Evolutionary conservation across 2,888 invertebrate genomes (phyloP), one percentile per base, ranked within the genome.

Genomic region (Archips crataeganus): DNA sequence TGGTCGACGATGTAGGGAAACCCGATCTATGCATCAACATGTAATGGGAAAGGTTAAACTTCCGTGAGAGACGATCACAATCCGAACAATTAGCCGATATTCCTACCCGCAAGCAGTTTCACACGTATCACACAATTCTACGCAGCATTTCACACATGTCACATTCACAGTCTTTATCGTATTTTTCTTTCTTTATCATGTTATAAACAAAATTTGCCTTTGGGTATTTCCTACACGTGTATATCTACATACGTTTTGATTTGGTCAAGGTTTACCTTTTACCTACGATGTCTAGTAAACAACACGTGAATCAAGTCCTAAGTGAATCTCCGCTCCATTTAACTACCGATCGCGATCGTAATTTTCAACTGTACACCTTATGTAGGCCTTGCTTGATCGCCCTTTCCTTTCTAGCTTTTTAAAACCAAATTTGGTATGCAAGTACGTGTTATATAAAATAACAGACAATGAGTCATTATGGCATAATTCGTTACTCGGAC

Each of bases 41-140:
- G 76, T 80, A 81, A 84, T 87, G 87, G 81, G 88, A 89, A 89
- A 87, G 85, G 86, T 87, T 86, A 85, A 80, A 84, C 88, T 90
- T 90, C 90, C 90, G 90, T 91, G 91, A 88, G 90, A 90, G 87
- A 79, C 76, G 77, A 62, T 6, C 23, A 77, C 80, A 80, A 79
- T 80, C 82, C 81, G 83, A 87, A 84, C 80, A 62, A 54, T 70
- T 57, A 72, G 66, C 67, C 61, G 70, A 67, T 76, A 36, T 49
- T 64, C 8, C 32, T 49, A 49, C 64, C n/a, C 2, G 13, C 23
- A n/a, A 5, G 51, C 49, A 49, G 13, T 60, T 64, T 71, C 65
- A 57, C 69, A 69, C 68, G 57, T 11, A 23, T 45, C 34, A 59
- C 59, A 36, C 54, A 42, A 23, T 71, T 71, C 61, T 67, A 67